Conservation (phyloP, 2,797 vertebrate genomes). For the Phataginus tricuspis region DNA sequence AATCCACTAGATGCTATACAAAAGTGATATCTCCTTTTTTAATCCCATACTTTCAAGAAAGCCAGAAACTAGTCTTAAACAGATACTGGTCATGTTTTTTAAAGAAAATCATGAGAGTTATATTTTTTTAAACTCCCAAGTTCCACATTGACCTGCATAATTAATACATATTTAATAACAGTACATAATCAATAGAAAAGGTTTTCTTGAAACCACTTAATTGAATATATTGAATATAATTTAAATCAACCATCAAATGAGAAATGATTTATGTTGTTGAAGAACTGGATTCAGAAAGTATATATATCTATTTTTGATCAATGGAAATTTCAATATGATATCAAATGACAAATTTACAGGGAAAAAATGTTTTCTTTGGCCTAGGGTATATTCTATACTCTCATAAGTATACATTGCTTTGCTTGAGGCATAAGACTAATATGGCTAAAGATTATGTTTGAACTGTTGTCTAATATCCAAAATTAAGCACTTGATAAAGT, state of each 20-base stretch:
- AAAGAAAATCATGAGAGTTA: slow-evolving; percentile 17
- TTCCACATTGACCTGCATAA: neutral
- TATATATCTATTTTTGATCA: slow-evolving; percentile 32
- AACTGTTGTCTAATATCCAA: slow-evolving; percentile 9
- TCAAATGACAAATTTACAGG: slow-evolving; percentile 47
- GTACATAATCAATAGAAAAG: slow-evolving; percentile 22
- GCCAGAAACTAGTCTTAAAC: neutral
- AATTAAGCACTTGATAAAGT: slow-evolving; percentile 46
- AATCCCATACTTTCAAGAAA: neutral
- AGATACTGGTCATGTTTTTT: neutral
- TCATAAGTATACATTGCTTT: slow-evolving; percentile 25
- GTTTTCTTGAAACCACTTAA: slow-evolving; percentile 33
- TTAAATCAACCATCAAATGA: slow-evolving; percentile 23
- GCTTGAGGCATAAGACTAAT: neutral
- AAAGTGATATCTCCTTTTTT: neutral
- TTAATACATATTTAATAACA: neutral
- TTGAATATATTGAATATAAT: neutral
- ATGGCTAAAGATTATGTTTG: slow-evolving; percentile 42
- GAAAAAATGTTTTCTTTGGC: slow-evolving; percentile 30
- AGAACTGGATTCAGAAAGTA: neutral
- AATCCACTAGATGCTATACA: neutral
- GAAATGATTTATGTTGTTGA: slow-evolving; percentile 44
- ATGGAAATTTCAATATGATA: slow-evolving; percentile 45
- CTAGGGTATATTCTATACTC: neutral
- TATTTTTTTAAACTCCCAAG: neutral